These are phyloP conservation scores for Habropoda laboriosa DNA, from an alignment of 1,140 invertebrate genomes.

Conservation along the genomic window DNA sequence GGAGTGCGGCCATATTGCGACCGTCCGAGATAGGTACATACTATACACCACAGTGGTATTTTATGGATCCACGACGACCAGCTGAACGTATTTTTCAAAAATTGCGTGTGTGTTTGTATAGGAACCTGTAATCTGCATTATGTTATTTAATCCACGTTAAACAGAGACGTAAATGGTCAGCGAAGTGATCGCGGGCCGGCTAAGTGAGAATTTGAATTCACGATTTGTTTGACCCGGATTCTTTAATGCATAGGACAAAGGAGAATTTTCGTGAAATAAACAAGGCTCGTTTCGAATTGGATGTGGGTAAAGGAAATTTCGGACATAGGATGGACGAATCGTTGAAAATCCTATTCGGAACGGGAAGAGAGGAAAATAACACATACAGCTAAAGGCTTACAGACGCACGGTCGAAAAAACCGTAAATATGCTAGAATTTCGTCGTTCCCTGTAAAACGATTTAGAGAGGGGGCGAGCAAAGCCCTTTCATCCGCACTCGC, in stretches of 20 bases:
- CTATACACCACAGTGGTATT: neutral
- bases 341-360: neutral
- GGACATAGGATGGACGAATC: no score
- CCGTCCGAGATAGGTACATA: slow-evolving; percentile 9
- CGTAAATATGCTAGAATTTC: slow-evolving; percentile 24
- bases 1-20: slow-evolving; percentile 12
- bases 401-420: neutral
- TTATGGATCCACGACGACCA: neutral
- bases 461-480: slow-evolving; percentile 16
- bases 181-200: neutral
- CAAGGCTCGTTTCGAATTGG: no score
- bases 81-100: slow-evolving; percentile 8
- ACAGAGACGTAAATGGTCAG: neutral
- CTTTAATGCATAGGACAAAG: no score
- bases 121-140: slow-evolving; percentile 4
- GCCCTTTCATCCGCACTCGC: slow-evolving; percentile 2
- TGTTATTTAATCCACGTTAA: slow-evolving; percentile 1
- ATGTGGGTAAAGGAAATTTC: no score
- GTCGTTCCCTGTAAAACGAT: slow-evolving; percentile 7
- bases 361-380: neutral
- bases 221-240: neutral
- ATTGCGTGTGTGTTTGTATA: slow-evolving; percentile 5
- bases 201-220: neutral
- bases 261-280: no score
- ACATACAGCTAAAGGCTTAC: neutral